Conservation (phyloP, 2,113 vertebrate genomes). For the Microtus montanus region DNA sequence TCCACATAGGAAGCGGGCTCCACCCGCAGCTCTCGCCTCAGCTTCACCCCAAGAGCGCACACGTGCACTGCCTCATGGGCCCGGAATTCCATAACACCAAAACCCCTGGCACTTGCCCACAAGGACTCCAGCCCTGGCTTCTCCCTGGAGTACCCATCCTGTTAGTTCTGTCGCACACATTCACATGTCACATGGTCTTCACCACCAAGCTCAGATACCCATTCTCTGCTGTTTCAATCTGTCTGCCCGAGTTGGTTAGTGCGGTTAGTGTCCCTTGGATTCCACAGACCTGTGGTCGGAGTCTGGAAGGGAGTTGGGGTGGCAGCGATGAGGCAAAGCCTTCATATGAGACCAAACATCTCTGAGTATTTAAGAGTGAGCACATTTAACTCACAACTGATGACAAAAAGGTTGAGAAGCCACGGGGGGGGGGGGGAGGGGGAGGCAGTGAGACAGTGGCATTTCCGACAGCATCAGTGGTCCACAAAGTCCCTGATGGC, state of each 20-base stretch:
- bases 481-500: background rate
- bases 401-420: background rate
- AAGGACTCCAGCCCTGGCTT: background rate
- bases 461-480: background rate
- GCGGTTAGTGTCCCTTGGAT: background rate
- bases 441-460: background rate
- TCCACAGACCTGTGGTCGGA: background rate
- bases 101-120: background rate
- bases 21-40: background rate
- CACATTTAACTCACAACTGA: background rate
- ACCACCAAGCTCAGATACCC: background rate
- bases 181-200: background rate
- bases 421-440: fast-evolving
- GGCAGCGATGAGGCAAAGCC: background rate
- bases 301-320: background rate
- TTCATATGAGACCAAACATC: background rate
- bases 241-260: background rate
- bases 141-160: background rate
- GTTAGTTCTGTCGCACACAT: background rate
- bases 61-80: fast-evolving
- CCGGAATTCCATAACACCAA: background rate
- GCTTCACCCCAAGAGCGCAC: background rate
- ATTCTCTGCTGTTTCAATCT: too few relatives aligned
- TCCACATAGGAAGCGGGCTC: background rate
- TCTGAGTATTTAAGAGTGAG: background rate